These are phyloP conservation scores for Chloroceryle amazona DNA, from an alignment of 2,797 vertebrate species.

Conservation along the genomic window DNA sequence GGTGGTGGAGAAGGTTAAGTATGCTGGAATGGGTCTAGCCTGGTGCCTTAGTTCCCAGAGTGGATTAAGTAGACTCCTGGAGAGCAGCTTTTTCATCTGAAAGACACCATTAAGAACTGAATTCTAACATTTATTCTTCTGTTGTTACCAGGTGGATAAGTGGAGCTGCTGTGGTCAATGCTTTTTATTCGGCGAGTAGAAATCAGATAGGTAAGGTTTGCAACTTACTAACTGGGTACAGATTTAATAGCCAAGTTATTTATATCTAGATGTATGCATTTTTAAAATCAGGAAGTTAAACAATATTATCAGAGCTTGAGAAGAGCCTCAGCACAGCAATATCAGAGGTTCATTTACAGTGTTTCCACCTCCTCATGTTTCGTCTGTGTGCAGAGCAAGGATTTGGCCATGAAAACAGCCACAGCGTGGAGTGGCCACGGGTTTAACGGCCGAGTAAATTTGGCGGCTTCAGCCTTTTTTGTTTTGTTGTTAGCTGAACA, in stretches of 20 bases:
- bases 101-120: not conserved
- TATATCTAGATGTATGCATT: not conserved
- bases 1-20: not conserved
- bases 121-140: not conserved
- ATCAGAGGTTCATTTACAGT: not conserved
- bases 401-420: not conserved
- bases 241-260: not conserved
- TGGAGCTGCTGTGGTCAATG: slow-evolving; percentile 95
- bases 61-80: not conserved
- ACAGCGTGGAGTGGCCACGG: not conserved
- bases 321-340: not conserved
- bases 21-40: not conserved
- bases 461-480: not conserved
- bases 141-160: slow-evolving; percentile 91
- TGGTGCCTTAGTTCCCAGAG: not conserved
- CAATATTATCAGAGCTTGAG: fast-evolving
- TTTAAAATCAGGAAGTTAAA: not conserved
- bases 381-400: not conserved
- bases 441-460: not conserved
- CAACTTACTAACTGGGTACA: not conserved
- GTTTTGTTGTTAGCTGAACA: not conserved
- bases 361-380: not conserved
- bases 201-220: slow-evolving; percentile 94
- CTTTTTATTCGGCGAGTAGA: slow-evolving; percentile 94
- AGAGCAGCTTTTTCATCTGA: not conserved